These are phyloP conservation scores for Tinea pellionella DNA, from an alignment of 2,888 invertebrate species.

Conservation along the genomic window DNA sequence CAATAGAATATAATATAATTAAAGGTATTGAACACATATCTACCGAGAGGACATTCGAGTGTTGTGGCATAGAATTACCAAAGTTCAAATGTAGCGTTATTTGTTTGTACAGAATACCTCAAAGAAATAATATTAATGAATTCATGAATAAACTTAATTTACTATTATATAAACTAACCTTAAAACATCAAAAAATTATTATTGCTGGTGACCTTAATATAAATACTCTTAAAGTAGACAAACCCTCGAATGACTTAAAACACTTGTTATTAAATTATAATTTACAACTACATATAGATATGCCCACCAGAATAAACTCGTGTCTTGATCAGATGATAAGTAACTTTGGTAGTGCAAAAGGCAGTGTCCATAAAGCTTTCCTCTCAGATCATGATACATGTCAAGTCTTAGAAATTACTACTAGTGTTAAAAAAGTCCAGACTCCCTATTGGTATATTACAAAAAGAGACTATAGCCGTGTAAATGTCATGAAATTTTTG, in stretches of 20 bases:
- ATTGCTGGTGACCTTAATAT: not conserved
- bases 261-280: not conserved
- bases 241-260: not conserved
- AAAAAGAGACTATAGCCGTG: not conserved
- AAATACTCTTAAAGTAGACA: not conserved
- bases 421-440: not conserved
- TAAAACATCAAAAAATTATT: not conserved
- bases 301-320: not conserved
- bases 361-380: not conserved
- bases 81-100: too few species aligned
- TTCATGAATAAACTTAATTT: not conserved
- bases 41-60: too few species aligned
- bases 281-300: not conserved
- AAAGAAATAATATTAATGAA: too few species aligned
- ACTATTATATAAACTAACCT: not conserved
- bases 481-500: not conserved
- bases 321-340: not conserved
- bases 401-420: not conserved
- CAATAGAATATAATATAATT: too few species aligned
- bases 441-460: not conserved
- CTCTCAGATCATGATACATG: not conserved
- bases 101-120: too few species aligned
- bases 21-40: too few species aligned
- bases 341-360: not conserved
- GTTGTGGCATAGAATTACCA: too few species aligned